phyloP scores from a whole-genome alignment of 2,888 invertebrate genomes.

The Dryobotodes eremita region DNA sequence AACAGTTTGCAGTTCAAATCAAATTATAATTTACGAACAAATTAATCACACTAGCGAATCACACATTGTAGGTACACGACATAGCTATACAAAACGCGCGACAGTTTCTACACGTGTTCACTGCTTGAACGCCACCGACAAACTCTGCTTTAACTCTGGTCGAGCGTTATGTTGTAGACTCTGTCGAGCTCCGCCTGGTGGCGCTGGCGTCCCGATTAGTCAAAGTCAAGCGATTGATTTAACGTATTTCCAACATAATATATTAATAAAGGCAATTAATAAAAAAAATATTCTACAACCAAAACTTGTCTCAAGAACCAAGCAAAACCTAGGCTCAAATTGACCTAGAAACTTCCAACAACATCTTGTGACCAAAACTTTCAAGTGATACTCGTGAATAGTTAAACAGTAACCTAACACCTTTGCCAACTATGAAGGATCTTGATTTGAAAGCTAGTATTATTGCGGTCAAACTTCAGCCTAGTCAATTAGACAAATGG shows the following conservation, averaged over 20 bases:
- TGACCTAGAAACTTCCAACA: slow-evolving; percentile 46
- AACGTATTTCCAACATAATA: neutral
- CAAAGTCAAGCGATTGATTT: too few species aligned
- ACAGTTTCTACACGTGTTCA: too few species aligned
- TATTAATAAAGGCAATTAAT: neutral
- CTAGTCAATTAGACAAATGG: slow-evolving; percentile 69
- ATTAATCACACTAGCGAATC: too few species aligned
- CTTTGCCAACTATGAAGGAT: slow-evolving; percentile 48
- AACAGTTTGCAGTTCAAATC: too few species aligned
- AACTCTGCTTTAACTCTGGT: too few species aligned
- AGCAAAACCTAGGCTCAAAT: slow-evolving; percentile 16
- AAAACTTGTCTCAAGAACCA: slow-evolving; percentile 9
- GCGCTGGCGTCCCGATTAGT: too few species aligned
- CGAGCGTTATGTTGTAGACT: too few species aligned
- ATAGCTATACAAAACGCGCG: too few species aligned
- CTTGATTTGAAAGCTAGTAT: slow-evolving; percentile 53
- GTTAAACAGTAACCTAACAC: slow-evolving; percentile 45
- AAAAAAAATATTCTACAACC: neutral
- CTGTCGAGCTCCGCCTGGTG: too few species aligned
- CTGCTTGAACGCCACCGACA: too few species aligned
- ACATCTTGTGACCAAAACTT: slow-evolving; percentile 45
- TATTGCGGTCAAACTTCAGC: slow-evolving; percentile 54
- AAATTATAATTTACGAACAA: too few species aligned
- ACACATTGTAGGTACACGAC: too few species aligned
- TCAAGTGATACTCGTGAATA: slow-evolving; percentile 50